Evolutionary conservation across 2,888 invertebrate genomes (phyloP).

Genomic region (Eulithis testata): DNA sequence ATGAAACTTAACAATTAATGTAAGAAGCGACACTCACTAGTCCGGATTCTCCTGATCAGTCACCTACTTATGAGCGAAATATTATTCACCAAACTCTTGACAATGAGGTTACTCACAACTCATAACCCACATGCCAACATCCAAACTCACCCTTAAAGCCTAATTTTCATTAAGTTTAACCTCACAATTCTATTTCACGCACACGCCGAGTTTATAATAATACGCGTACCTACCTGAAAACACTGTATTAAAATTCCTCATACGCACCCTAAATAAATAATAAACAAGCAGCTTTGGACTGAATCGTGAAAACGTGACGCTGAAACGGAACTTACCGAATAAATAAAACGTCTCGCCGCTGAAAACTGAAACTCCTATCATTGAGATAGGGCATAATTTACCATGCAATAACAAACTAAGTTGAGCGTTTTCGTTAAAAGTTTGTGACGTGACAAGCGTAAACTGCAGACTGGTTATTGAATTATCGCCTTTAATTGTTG

Average conservation of each 20-base stretch:
- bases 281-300: constrained; percentile 59
- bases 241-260: constrained; percentile 57
- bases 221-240: constrained; percentile 37
- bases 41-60: too few relatives aligned
- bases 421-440: constrained; percentile 59
- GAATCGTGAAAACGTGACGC: constrained; percentile 69
- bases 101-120: too few relatives aligned
- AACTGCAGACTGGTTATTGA: constrained; percentile 55
- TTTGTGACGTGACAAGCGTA: constrained; percentile 70
- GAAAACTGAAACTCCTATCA: constrained; percentile 47
- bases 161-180: constrained; percentile 40
- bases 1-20: too few relatives aligned
- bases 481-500: constrained; percentile 57
- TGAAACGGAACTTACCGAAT: constrained; percentile 59
- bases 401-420: constrained; percentile 41
- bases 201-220: constrained; percentile 30
- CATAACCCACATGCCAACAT: constrained; percentile 3
- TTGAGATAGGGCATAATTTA: constrained; percentile 56
- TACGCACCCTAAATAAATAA: constrained; percentile 61
- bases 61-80: too few relatives aligned
- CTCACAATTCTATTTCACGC: constrained; percentile 37
- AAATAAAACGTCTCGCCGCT: constrained; percentile 41
- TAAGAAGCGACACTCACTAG: too few relatives aligned
- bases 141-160: constrained; percentile 13
- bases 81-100: too few relatives aligned